A percentile compares a stretch with the other conserved stretches of the same genome.
phyloP scores from a whole-genome alignment of 2,888 invertebrate species.

The Mylabris sibirica region DNA sequence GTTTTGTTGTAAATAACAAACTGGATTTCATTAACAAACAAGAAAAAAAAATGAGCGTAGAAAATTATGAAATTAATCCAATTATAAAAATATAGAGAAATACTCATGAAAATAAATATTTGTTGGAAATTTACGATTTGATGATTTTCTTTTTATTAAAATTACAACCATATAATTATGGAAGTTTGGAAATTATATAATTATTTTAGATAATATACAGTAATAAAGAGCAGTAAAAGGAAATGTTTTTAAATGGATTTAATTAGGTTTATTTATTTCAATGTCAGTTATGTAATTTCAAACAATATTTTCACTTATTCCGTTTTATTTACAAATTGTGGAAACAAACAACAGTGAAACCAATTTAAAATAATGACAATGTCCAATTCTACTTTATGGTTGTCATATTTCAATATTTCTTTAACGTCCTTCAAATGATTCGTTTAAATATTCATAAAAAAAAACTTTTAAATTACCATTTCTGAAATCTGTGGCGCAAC shows the following conservation, averaged over 20 bases:
- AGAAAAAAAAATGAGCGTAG: not conserved
- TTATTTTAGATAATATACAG: not conserved
- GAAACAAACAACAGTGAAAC: not conserved
- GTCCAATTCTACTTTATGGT: not conserved
- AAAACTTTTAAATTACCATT: not conserved
- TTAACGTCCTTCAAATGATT: not conserved
- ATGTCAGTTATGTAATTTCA: not conserved
- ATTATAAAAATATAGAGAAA: not conserved
- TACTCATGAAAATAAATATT: no score
- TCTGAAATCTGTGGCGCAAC: no score
- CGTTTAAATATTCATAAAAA: not conserved
- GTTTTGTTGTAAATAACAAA: not conserved
- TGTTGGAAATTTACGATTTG: not conserved
- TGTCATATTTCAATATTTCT: not conserved
- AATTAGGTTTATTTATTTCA: not conserved
- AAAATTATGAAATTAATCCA: not conserved
- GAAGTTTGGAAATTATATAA: not conserved
- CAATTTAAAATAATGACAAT: not conserved
- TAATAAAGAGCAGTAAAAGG: not conserved
- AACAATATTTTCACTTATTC: not conserved
- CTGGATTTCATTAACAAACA: not conserved
- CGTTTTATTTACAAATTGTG: not conserved
- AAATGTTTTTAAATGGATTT: not conserved
- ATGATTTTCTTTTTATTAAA: not conserved
- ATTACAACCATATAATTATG: not conserved